Conservation (phyloP, 2,113 vertebrate species). For the Amphiprion percula region DNA sequence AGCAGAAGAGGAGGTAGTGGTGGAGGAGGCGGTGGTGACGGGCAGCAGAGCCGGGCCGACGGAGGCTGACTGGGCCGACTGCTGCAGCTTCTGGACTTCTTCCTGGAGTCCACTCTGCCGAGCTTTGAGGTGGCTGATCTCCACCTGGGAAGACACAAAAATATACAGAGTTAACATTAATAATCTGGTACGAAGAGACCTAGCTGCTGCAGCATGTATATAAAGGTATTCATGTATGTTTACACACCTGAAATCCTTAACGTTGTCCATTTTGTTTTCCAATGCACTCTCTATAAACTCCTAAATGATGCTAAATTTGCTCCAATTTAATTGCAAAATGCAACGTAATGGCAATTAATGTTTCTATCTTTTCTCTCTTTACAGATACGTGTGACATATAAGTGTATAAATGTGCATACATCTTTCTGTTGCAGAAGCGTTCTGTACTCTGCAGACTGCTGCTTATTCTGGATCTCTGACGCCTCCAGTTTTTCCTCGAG, state of each 20-base stretch:
- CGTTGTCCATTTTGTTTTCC: not conserved
- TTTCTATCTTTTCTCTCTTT: too few species aligned
- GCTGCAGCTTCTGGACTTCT: slow-evolving; percentile 90
- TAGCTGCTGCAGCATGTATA: too few species aligned
- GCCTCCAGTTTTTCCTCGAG: slow-evolving; percentile 96
- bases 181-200: too few species aligned
- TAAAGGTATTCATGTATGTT: too few species aligned
- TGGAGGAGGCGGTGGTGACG: slow-evolving; percentile 67
- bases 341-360: not conserved
- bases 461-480: slow-evolving; percentile 94
- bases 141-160: slow-evolving; percentile 85
- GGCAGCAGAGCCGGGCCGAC: slow-evolving; percentile 73
- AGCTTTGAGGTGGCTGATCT: slow-evolving; percentile 95
- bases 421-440: slow-evolving; percentile 94
- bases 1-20: slow-evolving; percentile 70
- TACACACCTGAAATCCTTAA: too few species aligned
- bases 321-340: not conserved
- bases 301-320: not conserved
- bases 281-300: not conserved
- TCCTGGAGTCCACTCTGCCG: slow-evolving; percentile 93
- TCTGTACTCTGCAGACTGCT: slow-evolving; percentile 91
- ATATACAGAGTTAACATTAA: not conserved
- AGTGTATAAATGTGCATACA: slow-evolving; percentile 74
- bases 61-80: slow-evolving; percentile 81
- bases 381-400: too few species aligned